Evolutionary conservation across 1,140 invertebrate species (phyloP).

Genomic region (Aphidius gifuensis): DNA sequence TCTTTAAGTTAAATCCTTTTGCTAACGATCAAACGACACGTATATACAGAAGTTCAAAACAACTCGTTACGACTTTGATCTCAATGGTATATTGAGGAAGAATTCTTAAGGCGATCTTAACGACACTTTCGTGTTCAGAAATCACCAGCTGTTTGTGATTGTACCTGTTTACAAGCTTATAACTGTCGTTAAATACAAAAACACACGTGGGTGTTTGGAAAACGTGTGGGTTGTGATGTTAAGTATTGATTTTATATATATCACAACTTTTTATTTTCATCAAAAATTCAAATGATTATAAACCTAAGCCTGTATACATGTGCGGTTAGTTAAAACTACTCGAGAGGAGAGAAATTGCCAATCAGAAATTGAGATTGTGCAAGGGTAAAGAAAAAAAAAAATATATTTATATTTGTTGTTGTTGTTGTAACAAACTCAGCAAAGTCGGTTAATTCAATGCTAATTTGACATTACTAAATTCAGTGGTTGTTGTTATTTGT

Average conservation of each 20-base stretch:
- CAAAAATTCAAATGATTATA: no score
- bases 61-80: neutral
- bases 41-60: neutral
- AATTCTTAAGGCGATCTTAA: constrained; percentile 29
- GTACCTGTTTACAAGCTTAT: constrained; percentile 44
- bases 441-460: constrained; percentile 44
- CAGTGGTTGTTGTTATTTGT: constrained; percentile 21
- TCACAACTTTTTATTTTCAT: no score
- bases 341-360: constrained; percentile 23
- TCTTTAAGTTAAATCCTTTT: no score
- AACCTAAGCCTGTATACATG: neutral
- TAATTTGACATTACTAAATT: constrained; percentile 34
- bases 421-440: constrained; percentile 19
- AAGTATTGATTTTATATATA: no score
- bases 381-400: constrained; percentile 18
- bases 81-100: constrained; percentile 30
- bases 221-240: neutral
- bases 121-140: constrained; percentile 33
- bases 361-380: neutral
- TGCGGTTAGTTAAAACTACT: constrained; percentile 7
- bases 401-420: neutral
- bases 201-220: constrained; percentile 40
- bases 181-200: constrained; percentile 41
- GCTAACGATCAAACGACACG: no score
- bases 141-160: constrained; percentile 30